Percentiles rank a stretch among this genome's conserved stretches.
Conservation (phyloP, 2,797 vertebrate species). For the Pseudochirops cupreus region DNA sequence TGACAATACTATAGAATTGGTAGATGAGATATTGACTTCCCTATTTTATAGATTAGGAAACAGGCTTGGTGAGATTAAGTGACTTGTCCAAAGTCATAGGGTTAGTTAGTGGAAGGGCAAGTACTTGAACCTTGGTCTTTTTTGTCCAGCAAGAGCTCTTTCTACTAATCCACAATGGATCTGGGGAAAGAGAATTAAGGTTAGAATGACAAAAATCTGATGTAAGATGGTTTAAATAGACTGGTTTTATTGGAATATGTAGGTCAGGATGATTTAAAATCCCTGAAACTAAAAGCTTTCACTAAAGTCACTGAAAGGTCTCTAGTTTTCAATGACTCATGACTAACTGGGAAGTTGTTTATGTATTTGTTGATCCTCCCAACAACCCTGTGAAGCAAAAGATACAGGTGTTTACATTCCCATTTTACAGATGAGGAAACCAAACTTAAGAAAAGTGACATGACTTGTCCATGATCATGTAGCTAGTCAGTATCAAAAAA, state of each 20-base stretch:
- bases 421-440: background rate
- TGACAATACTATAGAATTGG: background rate
- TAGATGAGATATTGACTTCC: background rate
- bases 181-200: background rate
- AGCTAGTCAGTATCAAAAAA: background rate
- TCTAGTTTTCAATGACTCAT: background rate
- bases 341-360: background rate
- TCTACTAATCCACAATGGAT: background rate
- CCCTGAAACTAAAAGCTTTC: background rate
- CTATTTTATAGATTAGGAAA: background rate
- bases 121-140: background rate
- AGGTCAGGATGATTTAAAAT: background rate
- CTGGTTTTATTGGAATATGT: background rate
- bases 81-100: background rate
- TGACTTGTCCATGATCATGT: background rate
- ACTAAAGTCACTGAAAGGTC: background rate
- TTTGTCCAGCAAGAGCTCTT: background rate
- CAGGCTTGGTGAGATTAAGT: background rate
- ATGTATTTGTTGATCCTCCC: background rate
- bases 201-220: background rate
- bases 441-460: background rate
- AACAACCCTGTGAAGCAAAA: background rate
- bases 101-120: background rate
- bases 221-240: background rate
- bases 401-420: background rate